Percentiles rank a stretch among this genome's conserved stretches.
Evolutionary conservation across 2,113 vertebrate species (phyloP).

Genomic region (Rhodinocichla rosea): DNA sequence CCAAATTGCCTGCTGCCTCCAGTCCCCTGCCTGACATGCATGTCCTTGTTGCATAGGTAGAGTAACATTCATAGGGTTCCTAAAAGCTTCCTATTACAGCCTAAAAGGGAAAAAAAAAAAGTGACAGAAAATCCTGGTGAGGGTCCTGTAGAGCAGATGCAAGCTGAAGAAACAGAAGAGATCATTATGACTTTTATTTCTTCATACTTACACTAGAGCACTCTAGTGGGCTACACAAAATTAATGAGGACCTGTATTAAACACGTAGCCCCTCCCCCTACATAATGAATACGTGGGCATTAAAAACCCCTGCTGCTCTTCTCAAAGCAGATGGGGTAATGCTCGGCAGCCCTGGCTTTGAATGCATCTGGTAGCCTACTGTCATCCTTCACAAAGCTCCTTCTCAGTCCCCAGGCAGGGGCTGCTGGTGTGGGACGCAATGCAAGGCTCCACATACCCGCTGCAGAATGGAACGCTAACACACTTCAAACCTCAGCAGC

Average conservation of each 20-base stretch:
- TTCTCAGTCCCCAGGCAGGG: not conserved
- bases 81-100: not conserved
- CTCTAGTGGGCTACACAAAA: not conserved
- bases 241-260: slow-evolving; percentile 1
- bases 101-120: not conserved
- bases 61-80: not conserved
- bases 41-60: not conserved
- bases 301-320: not conserved
- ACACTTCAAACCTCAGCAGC: not conserved
- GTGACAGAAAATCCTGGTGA: not conserved
- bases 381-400: slow-evolving; percentile 8
- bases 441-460: accelerated
- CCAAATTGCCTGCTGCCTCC: not conserved
- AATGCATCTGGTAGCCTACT: slow-evolving; percentile 22
- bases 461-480: not conserved
- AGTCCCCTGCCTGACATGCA: not conserved
- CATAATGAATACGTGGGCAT: not conserved
- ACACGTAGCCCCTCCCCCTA: not conserved
- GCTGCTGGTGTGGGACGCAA: not conserved
- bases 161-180: not conserved
- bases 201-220: not conserved
- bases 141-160: not conserved
- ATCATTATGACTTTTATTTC: not conserved
- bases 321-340: slow-evolving; percentile 13
- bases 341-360: not conserved